Conservation (phyloP, 2,113 vertebrate genomes). For the Vanacampus margaritifer region DNA sequence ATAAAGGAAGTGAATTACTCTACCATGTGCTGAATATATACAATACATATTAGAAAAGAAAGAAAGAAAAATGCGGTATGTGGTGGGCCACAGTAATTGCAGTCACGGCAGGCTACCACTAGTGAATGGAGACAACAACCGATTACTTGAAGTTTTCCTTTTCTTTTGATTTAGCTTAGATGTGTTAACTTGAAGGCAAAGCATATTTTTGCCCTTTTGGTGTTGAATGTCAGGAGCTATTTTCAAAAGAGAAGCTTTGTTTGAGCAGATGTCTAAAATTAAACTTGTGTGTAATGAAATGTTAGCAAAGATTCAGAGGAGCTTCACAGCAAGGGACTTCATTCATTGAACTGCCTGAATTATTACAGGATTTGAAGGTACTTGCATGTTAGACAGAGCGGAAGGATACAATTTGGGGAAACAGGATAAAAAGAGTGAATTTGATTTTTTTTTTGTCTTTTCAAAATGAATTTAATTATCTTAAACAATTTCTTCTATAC, state of each 20-base stretch:
- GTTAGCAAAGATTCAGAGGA: slow-evolving; percentile 39
- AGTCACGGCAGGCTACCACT: not conserved
- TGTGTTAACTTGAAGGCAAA: not conserved
- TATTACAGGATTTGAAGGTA: slow-evolving; percentile 34
- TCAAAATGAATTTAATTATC: slow-evolving; percentile 65
- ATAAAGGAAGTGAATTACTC: not conserved
- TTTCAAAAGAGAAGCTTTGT: slow-evolving; percentile 20
- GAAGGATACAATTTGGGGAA: slow-evolving; percentile 23
- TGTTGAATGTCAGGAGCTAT: not conserved
- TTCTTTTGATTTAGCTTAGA: not conserved
- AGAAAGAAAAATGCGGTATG: not conserved
- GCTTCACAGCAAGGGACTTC: slow-evolving; percentile 37
- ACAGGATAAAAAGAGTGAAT: slow-evolving; percentile 8
- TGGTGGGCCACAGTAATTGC: not conserved
- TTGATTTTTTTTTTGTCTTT: slow-evolving; percentile 19
- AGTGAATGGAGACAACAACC: not conserved
- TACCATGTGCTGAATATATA: not conserved
- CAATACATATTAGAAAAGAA: not conserved
- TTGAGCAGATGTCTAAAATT: slow-evolving; percentile 30
- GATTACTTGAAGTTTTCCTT: not conserved
- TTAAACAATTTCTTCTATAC: slow-evolving; percentile 57
- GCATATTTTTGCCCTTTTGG: not conserved
- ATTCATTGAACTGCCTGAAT: slow-evolving; percentile 34
- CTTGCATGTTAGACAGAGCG: slow-evolving; percentile 26
- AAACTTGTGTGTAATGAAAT: slow-evolving; percentile 44